Evolutionary conservation across 2,797 vertebrate genomes (phyloP), one percentile per base, ranked within the genome.

Genomic region (Brachyrhaphis roseni): DNA sequence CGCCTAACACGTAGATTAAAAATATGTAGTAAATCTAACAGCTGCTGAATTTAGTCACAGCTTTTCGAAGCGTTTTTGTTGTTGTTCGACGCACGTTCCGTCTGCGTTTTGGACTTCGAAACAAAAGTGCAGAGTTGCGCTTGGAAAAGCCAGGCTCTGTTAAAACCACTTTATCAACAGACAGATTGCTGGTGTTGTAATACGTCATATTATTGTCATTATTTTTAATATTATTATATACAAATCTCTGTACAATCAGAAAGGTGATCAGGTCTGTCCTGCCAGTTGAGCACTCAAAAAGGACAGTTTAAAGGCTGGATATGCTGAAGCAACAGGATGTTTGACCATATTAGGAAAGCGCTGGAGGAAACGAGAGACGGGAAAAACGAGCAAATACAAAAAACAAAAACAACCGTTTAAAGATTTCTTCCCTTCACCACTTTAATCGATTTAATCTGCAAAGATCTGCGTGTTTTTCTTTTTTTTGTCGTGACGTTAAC

Each of bases 151-250:
- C 85, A 62, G 80, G 83, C 83, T 72, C 78, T 75, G 84, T 68
- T 89, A 74, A 87, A 86, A 83, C 73, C 77, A 89, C 76, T 78
- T 87, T 3, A 88, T 90, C 84, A 81, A 93, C 84, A 86, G 88
- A 91, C 80, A 91, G 87, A 84, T 90, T 94, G 94, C 94, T 95
- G 94, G 94, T 95, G 91, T 91, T n/a, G 81, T 91, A 93, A 94
- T 91, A 91, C 79, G 91, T 91, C 89, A 83, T n/a, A 4, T 55
- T 55, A 55, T 53, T 92, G 88, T 85, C 86, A 88, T 84, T 89
- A 89, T 91, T 91, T 34, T 77, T 90, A 85, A 78, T 91, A 89
- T 82, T 84, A 86, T 77, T 93, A 94, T 92, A 91, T 92, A 93
- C 91, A 93, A 90, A 89, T 92, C 83, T 94, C 90, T 93, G 88